A percentile compares a stretch with the other conserved stretches of the same genome.
Evolutionary conservation across 2,888 invertebrate genomes (phyloP).

Genomic region (Mamestra brassicae): DNA sequence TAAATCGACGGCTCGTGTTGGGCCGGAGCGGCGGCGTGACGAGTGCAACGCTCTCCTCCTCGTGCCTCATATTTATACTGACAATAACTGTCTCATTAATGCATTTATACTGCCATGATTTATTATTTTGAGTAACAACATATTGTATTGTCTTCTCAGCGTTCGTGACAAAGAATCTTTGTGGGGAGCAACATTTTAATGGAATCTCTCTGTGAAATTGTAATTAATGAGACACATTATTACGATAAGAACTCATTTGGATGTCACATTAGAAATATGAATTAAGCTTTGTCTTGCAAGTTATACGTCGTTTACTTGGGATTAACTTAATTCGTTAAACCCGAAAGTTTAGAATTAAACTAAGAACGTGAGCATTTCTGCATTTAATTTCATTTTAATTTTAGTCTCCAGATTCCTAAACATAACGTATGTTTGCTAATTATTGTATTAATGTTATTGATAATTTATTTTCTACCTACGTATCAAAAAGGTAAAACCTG

Average conservation of each 20-base stretch:
- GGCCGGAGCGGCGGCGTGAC: slow-evolving; percentile 41
- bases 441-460: too few relatives aligned
- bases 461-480: neutral
- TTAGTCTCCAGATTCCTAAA: neutral
- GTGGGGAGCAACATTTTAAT: slow-evolving; percentile 18
- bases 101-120: slow-evolving; percentile 66
- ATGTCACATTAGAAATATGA: slow-evolving; percentile 29
- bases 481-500: too few relatives aligned
- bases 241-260: slow-evolving; percentile 43
- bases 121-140: slow-evolving; percentile 56
- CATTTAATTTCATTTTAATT: neutral
- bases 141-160: slow-evolving; percentile 41
- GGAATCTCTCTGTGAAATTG: slow-evolving; percentile 21
- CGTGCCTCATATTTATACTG: slow-evolving; percentile 72
- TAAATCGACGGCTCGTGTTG: slow-evolving; percentile 74
- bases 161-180: slow-evolving; percentile 30
- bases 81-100: slow-evolving; percentile 79
- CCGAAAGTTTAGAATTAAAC: slow-evolving; percentile 9
- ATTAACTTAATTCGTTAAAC: slow-evolving; percentile 11
- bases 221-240: slow-evolving; percentile 31
- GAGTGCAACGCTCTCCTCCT: slow-evolving; percentile 63
- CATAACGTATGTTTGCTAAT: neutral
- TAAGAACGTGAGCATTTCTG: slow-evolving; percentile 10
- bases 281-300: slow-evolving; percentile 28
- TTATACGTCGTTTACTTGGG: slow-evolving; percentile 16